A percentile compares a stretch with the other conserved stretches of the same genome.
Evolutionary conservation across 2,888 invertebrate genomes (phyloP).

Genomic region (Hedya salicella): DNA sequence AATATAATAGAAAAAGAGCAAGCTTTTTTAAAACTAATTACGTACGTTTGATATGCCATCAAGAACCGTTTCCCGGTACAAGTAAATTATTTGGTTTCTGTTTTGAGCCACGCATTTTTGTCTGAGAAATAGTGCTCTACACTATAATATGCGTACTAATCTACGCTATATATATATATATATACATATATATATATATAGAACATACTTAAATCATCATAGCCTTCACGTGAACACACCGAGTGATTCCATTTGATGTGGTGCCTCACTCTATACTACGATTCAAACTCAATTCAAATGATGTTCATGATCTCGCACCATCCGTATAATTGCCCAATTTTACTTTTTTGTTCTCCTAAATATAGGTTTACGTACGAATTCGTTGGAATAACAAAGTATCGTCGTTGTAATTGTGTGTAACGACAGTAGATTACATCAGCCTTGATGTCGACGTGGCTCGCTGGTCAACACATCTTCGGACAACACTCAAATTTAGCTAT

Average conservation of each 20-base stretch:
- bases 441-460: constrained; percentile 15
- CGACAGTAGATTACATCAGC: constrained; percentile 2
- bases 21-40: no score
- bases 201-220: not conserved
- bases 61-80: no score
- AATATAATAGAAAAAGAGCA: no score
- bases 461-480: constrained; percentile 2
- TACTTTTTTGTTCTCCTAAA: constrained; percentile 20
- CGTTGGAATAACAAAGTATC: constrained; percentile 20
- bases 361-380: not conserved
- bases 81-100: no score
- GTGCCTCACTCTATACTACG: not conserved
- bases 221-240: not conserved
- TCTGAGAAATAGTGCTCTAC: no score
- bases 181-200: no score
- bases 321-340: constrained; percentile 32
- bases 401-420: constrained; percentile 17
- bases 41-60: no score
- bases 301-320: constrained; percentile 7
- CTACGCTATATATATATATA: no score
- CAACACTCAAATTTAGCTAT: not conserved
- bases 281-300: not conserved
- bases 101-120: no score
- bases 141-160: no score
- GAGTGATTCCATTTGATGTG: not conserved